Base-by-base conservation (phyloP, 2,888 invertebrate species). In the Taenaris catops region DNA sequence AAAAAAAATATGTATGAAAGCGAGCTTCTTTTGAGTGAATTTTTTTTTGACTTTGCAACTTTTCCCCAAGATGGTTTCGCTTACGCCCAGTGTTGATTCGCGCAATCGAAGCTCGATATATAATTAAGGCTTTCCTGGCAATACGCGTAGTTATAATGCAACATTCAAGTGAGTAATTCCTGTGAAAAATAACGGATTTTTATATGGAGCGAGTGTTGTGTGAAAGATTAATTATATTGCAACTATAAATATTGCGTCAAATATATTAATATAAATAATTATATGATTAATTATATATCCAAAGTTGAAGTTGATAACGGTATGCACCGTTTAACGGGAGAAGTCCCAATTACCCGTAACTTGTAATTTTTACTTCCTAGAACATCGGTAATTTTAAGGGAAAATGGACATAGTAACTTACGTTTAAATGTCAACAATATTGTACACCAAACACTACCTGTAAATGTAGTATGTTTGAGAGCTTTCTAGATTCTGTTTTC, bases 71-170 rank as follows among this genome's bases (percentile, higher is more conserved):
- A 58, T 63, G 49, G 45, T 64, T 60, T 59, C 50, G 63, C 53
- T 59, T 62, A 53, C 33, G 48, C 27, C 48, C 54, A 43, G 49
- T 44, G 46, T 58, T 63, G 63, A 70, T 79, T 79, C 76, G 68
- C 70, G 42, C 74, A 50, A 58, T 51, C 65, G 74, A 76, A 71
- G 74, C 75, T 80, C 71, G 56, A 42, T 61, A 53, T 65, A 63
- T 53, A 60, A 68, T 58, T 79, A 79, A 83, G 78, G 83, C 79
- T 81, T 80, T 75, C 63, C 64, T 64, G 63, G 63, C 65, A 67
- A 67, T 60, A 53, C 55, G 71, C 72, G 64, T 74, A 75, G 70
- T 58, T 64, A 59, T 61, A 63, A 50, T 51, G 41, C 44, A 55
- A 59, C 53, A 51, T 53, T 53, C 53, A 50, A 39, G 8, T 12